These are phyloP conservation scores for Piprites chloris DNA, from an alignment of 2,113 vertebrate species.

Conservation along the genomic window DNA sequence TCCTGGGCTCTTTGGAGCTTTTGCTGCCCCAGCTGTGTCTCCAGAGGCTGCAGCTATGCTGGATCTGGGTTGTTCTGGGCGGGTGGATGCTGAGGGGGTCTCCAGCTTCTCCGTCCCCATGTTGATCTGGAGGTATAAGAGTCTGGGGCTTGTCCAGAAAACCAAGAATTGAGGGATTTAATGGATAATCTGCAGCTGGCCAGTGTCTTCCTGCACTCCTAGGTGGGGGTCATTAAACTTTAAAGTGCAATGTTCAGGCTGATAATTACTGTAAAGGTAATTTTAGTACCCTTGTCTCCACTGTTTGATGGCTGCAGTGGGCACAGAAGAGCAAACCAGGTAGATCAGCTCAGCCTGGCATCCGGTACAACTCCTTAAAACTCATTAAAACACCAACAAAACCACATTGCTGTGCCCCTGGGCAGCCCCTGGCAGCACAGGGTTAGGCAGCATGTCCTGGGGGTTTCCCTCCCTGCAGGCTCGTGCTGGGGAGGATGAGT, in stretches of 20 bases:
- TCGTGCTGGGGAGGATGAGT: not conserved
- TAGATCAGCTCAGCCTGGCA: not conserved
- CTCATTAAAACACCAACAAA: not conserved
- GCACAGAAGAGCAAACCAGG: not conserved
- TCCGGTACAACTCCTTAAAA: not conserved
- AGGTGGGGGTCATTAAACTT: not conserved
- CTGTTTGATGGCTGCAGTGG: accelerated
- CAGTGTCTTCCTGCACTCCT: not conserved
- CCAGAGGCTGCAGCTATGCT: not conserved
- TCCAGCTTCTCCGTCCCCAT: not conserved
- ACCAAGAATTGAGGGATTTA: not conserved
- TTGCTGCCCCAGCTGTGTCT: not conserved
- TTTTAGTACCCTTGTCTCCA: not conserved
- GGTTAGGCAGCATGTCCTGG: not conserved
- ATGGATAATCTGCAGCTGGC: not conserved
- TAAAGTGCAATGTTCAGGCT: not conserved
- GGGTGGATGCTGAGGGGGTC: not conserved
- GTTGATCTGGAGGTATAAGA: not conserved
- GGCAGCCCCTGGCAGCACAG: not conserved
- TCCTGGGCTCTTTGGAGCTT: not conserved
- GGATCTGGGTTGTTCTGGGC: not conserved
- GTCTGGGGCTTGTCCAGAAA: not conserved
- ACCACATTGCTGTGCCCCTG: accelerated
- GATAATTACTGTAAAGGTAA: not conserved
- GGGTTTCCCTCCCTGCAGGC: not conserved